Evolutionary conservation across 2,113 vertebrate species (phyloP).

Genomic region (Benitochromis conjunctus): DNA sequence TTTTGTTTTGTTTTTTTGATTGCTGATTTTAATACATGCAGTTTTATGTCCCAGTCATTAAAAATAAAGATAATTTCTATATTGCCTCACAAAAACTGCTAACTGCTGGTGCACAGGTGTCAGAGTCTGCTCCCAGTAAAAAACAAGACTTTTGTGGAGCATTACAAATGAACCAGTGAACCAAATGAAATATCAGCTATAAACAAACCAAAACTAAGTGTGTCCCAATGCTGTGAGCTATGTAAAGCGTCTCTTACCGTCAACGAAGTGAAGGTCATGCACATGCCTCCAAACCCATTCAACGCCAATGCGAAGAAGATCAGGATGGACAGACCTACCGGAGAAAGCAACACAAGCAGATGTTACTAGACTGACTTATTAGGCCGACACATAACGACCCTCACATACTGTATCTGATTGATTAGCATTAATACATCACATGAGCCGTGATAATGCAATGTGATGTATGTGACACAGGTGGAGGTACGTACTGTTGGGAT

Average conservation of each 20-base stretch:
- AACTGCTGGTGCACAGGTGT: too few relatives aligned
- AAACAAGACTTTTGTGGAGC: neutral
- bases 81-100: too few relatives aligned
- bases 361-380: neutral
- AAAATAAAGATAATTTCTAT: too few relatives aligned
- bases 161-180: neutral
- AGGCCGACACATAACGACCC: neutral
- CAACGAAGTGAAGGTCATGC: constrained; percentile 97
- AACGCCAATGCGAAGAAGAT: constrained; percentile 93
- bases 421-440: neutral
- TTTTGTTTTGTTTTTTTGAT: neutral
- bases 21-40: neutral
- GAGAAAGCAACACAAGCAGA: neutral
- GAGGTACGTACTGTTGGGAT: constrained; percentile 83
- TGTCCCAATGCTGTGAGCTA: neutral
- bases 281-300: constrained; percentile 98
- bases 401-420: neutral
- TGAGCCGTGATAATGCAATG: neutral
- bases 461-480: neutral
- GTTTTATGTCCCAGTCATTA: neutral
- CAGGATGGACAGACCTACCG: constrained; percentile 88
- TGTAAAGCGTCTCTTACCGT: constrained; percentile 63
- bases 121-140: neutral
- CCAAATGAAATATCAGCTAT: neutral
- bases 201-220: neutral